Evolutionary conservation across 1,140 invertebrate genomes (phyloP).

Genomic region (Kradibia gibbosae): DNA sequence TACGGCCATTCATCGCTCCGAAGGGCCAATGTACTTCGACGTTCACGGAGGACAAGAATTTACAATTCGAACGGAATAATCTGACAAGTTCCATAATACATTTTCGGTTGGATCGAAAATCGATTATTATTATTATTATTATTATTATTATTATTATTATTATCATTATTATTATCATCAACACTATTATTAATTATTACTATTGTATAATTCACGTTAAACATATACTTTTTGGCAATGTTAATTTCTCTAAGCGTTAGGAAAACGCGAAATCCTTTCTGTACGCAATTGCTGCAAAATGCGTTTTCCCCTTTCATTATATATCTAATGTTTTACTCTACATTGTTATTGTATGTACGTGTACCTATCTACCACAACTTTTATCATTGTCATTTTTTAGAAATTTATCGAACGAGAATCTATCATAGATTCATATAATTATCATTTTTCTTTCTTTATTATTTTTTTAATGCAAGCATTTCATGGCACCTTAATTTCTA

Average conservation of each 20-base stretch:
- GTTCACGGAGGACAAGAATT: constrained; percentile 12
- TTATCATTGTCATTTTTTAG: constrained; percentile 23
- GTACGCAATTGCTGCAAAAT: background rate
- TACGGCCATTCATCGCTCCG: constrained; percentile 22
- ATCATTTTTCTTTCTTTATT: background rate
- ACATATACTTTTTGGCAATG: constrained; percentile 10
- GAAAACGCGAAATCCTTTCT: background rate
- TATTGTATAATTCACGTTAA: constrained; percentile 3
- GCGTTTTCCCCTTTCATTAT: constrained; percentile 2
- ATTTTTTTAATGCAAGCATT: background rate
- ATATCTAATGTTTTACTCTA: constrained; percentile 6
- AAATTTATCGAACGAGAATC: constrained; percentile 10
- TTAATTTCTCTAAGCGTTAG: background rate
- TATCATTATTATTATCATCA: constrained; percentile 3
- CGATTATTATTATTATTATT: constrained; percentile 18
- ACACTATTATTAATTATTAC: background rate
- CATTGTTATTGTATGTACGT: constrained; percentile 28
- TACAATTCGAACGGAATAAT: constrained; percentile 16
- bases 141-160: constrained; percentile 4
- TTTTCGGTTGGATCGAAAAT: constrained; percentile 40
- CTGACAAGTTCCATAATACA: constrained; percentile 37
- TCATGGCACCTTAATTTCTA: constrained; percentile 16
- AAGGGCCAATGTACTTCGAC: constrained; percentile 32
- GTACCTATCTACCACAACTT: background rate
- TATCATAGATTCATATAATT: constrained; percentile 36